Conservation (phyloP, 2,888 invertebrate species). For the Ormyrus thymus region DNA sequence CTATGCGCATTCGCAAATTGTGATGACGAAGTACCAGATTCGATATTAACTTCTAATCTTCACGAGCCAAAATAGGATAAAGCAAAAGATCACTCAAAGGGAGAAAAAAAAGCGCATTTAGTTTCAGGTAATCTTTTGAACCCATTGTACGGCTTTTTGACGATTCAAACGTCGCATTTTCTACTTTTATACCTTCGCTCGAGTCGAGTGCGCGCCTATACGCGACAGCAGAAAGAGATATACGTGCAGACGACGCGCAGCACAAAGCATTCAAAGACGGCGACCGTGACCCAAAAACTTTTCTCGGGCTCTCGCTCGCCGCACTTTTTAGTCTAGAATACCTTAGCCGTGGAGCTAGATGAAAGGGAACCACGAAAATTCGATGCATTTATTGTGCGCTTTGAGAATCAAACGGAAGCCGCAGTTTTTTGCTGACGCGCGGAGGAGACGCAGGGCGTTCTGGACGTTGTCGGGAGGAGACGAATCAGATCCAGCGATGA, state of each 20-base stretch:
- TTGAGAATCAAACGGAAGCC: slow-evolving; percentile 29
- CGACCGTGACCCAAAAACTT: background rate
- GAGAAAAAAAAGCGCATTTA: slow-evolving; percentile 46
- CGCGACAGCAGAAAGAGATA: background rate
- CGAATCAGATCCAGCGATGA: background rate
- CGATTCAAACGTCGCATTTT: slow-evolving; percentile 64
- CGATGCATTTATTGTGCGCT: slow-evolving; percentile 25
- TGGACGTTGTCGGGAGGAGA: slow-evolving; percentile 36
- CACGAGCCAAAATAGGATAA: slow-evolving; percentile 32
- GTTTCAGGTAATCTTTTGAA: slow-evolving; percentile 43
- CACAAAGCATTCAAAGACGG: slow-evolving; percentile 26
- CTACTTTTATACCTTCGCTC: slow-evolving; percentile 63
- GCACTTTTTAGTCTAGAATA: slow-evolving; percentile 37
- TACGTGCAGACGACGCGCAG: slow-evolving; percentile 6
- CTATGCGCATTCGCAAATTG: background rate
- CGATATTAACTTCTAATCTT: slow-evolving; percentile 40
- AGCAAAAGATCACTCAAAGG: background rate
- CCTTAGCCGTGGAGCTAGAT: slow-evolving; percentile 30
- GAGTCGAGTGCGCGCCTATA: slow-evolving; percentile 17
- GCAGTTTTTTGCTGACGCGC: slow-evolving; percentile 17
- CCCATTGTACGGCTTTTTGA: slow-evolving; percentile 38
- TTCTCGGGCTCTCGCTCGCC: slow-evolving; percentile 9
- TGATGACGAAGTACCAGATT: slow-evolving; percentile 34
- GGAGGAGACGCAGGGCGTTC: slow-evolving; percentile 43
- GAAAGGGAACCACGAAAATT: slow-evolving; percentile 14